These are phyloP conservation scores for Lobophora halterata DNA, from an alignment of 2,888 invertebrate species.

Conservation along the genomic window DNA sequence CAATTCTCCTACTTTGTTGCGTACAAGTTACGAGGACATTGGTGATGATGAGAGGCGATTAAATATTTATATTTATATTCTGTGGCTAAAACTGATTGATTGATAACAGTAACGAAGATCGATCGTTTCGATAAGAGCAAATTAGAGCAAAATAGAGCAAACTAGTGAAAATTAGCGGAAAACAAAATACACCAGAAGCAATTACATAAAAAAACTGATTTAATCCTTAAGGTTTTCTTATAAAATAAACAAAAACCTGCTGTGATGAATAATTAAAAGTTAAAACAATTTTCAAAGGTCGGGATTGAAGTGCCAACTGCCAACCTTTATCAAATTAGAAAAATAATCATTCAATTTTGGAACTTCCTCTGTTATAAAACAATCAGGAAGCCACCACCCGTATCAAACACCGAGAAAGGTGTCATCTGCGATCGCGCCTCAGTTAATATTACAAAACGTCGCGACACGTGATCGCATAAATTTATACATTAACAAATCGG, in stretches of 20 bases:
- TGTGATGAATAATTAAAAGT: too few species aligned
- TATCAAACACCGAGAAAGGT: constrained; percentile 27
- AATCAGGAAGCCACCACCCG: constrained; percentile 26
- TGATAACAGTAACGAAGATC: too few species aligned
- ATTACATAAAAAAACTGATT: too few species aligned
- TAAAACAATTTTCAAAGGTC: too few species aligned
- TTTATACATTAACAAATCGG: constrained; percentile 32
- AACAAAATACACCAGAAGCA: too few species aligned
- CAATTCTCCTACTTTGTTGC: constrained; percentile 59
- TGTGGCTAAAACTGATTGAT: too few species aligned
- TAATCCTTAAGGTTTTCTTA: too few species aligned
- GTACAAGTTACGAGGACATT: constrained; percentile 31
- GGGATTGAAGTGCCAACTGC: not conserved
- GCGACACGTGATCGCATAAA: constrained; percentile 20
- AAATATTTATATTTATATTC: constrained; percentile 24
- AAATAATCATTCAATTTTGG: constrained; percentile 7
- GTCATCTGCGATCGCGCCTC: constrained; percentile 27
- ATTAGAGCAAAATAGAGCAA: too few species aligned
- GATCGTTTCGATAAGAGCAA: too few species aligned
- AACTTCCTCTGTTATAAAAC: constrained; percentile 13
- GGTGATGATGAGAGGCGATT: constrained; percentile 30
- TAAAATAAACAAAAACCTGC: too few species aligned
- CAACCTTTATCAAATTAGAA: constrained; percentile 10
- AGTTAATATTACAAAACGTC: constrained; percentile 21
- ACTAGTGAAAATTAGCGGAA: too few species aligned